These are phyloP conservation scores for Macquaria australasica DNA, from an alignment of 2,113 vertebrate genomes.

Conservation along the genomic window DNA sequence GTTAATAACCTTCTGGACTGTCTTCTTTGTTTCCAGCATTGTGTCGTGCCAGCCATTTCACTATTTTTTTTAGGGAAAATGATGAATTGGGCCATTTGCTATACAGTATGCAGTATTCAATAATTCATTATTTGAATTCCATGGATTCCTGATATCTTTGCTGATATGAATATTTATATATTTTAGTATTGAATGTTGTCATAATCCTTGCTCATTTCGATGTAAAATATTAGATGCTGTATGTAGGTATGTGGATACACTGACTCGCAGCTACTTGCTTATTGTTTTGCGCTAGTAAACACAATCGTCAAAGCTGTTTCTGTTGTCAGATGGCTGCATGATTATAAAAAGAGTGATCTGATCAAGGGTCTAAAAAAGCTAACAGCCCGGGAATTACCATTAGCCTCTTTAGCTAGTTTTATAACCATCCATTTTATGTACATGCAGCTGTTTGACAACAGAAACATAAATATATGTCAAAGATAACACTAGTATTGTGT, in stretches of 20 bases:
- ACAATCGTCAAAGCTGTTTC: slow-evolving; percentile 19
- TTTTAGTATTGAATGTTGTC: background rate
- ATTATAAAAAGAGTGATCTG: slow-evolving; percentile 27
- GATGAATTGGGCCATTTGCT: background rate
- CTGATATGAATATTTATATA: background rate
- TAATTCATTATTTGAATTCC: background rate
- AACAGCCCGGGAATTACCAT: slow-evolving; percentile 10
- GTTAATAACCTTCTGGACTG: slow-evolving; percentile 38
- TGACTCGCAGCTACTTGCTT: slow-evolving; percentile 20
- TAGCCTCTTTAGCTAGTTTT: slow-evolving; percentile 17
- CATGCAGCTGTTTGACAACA: slow-evolving; percentile 6
- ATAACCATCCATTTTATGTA: slow-evolving; percentile 1
- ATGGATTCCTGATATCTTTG: background rate
- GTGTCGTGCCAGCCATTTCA: background rate
- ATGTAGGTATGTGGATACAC: background rate
- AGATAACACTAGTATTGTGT: background rate
- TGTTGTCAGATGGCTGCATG: slow-evolving; percentile 33
- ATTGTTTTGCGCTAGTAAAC: slow-evolving; percentile 27
- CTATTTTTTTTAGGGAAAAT: background rate
- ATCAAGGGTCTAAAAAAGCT: slow-evolving; percentile 17
- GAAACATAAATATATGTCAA: background rate
- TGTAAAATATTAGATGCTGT: background rate
- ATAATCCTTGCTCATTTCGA: slow-evolving; percentile 3
- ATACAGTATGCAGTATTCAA: background rate
- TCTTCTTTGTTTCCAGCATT: slow-evolving; percentile 5